Evolutionary conservation across 1,140 invertebrate species (phyloP).

Genomic region (Asobara japonica): DNA sequence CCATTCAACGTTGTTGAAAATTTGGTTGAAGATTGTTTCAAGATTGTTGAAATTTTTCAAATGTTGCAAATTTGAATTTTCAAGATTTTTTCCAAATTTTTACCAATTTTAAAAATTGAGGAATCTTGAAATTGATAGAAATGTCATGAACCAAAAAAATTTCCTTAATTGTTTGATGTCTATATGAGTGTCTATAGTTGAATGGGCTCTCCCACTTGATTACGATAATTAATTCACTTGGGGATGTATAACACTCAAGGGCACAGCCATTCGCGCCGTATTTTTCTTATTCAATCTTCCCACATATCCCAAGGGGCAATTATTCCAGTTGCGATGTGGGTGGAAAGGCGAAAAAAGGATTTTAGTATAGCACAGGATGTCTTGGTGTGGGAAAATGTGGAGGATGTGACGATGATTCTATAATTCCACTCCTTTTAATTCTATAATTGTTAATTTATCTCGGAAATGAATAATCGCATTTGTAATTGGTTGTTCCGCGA

Average conservation of each 20-base stretch:
- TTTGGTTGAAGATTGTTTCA: too few species aligned
- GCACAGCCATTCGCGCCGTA: neutral
- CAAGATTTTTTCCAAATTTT: too few species aligned
- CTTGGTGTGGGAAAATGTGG: neutral
- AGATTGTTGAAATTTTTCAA: too few species aligned
- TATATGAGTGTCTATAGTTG: neutral
- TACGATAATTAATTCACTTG: neutral
- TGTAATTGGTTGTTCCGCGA: too few species aligned
- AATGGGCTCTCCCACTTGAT: neutral
- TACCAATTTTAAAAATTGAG: too few species aligned
- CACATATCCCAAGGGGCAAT: neutral
- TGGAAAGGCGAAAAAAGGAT: slow-evolving; percentile 1
- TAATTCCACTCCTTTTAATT: too few species aligned
- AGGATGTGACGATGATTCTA: neutral
- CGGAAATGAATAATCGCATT: neutral
- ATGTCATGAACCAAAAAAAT: too few species aligned
- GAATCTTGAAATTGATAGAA: too few species aligned
- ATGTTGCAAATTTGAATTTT: too few species aligned
- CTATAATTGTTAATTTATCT: too few species aligned
- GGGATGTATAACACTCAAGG: neutral
- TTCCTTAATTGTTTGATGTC: neutral
- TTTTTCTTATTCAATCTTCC: slow-evolving; percentile 12
- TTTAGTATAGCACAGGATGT: slow-evolving; percentile 2
- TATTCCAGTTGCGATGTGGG: neutral
- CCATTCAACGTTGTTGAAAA: too few species aligned